Percentiles rank a stretch among this genome's conserved stretches.
phyloP scores from a whole-genome alignment of 2,113 vertebrate genomes.

The Lepidothrix coronata region DNA sequence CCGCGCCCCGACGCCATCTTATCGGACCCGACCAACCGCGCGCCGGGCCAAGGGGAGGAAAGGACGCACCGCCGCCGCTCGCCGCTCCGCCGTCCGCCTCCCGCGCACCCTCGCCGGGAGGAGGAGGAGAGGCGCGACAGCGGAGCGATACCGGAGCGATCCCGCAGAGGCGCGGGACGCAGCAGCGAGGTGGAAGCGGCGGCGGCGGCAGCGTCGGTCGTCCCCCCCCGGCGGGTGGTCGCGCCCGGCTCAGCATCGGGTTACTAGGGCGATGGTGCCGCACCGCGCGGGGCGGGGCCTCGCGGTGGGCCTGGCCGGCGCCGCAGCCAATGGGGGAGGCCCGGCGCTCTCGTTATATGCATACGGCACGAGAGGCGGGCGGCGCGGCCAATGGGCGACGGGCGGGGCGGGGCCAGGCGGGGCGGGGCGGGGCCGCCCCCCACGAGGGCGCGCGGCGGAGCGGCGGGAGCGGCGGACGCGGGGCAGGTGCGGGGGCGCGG shows the following conservation, averaged over 20 bases:
- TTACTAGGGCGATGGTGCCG: slow-evolving; percentile 52
- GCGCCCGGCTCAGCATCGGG: slow-evolving; percentile 6
- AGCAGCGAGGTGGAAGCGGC: not conserved
- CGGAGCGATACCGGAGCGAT: fast-evolving
- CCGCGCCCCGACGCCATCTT: not conserved
- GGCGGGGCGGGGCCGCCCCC: not conserved
- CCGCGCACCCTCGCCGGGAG: fast-evolving
- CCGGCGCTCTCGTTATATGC: not conserved
- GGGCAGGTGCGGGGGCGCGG: not conserved
- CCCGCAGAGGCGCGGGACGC: fast-evolving
- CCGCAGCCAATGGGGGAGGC: not conserved
- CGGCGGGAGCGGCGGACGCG: not conserved
- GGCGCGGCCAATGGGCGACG: not conserved
- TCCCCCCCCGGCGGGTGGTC: not conserved
- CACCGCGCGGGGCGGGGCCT: not conserved
- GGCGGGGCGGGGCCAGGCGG: not conserved
- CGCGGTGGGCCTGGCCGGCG: fast-evolving
- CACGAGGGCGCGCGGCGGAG: no score
- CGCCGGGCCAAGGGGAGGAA: fast-evolving
- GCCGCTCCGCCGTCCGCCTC: not conserved
- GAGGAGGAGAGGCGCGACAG: fast-evolving
- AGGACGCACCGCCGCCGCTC: fast-evolving
- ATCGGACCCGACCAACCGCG: not conserved
- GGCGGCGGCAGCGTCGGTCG: no score
- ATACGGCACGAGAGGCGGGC: not conserved